Conservation (phyloP, 2,113 vertebrate genomes). For the Telmatochromis sp. region DNA sequence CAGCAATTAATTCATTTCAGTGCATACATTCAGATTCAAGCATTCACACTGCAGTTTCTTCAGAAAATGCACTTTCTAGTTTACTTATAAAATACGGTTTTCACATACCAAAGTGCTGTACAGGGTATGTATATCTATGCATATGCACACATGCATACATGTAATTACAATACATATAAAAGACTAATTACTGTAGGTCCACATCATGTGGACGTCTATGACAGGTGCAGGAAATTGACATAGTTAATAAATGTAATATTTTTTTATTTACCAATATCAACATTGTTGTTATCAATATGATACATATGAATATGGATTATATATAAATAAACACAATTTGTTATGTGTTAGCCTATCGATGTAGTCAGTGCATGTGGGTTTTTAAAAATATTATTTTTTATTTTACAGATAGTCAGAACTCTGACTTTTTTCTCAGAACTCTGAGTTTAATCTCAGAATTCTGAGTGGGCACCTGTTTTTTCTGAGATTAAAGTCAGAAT, state of each 20-base stretch:
- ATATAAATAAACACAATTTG: not conserved
- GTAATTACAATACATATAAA: not conserved
- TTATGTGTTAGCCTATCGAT: not conserved
- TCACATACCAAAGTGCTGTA: too few relatives aligned
- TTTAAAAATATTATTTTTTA: not conserved
- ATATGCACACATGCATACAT: not conserved
- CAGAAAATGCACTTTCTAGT: too few relatives aligned
- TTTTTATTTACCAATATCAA: not conserved
- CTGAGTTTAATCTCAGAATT: not conserved
- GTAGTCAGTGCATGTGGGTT: not conserved
- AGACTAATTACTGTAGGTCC: not conserved
- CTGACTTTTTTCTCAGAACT: not conserved
- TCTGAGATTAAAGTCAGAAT: not conserved
- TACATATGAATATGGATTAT: not conserved
- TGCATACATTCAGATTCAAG: too few relatives aligned
- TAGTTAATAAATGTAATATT: not conserved
- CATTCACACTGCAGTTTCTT: too few relatives aligned
- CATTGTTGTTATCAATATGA: not conserved
- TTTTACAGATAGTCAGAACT: not conserved
- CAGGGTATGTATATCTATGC: not conserved
- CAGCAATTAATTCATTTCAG: too few relatives aligned
- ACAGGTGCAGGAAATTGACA: not conserved
- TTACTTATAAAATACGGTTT: not conserved
- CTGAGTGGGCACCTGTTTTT: not conserved
- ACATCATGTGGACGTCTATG: not conserved